phyloP scores from a whole-genome alignment of 2,888 invertebrate genomes.

The Phalangium opilio region DNA sequence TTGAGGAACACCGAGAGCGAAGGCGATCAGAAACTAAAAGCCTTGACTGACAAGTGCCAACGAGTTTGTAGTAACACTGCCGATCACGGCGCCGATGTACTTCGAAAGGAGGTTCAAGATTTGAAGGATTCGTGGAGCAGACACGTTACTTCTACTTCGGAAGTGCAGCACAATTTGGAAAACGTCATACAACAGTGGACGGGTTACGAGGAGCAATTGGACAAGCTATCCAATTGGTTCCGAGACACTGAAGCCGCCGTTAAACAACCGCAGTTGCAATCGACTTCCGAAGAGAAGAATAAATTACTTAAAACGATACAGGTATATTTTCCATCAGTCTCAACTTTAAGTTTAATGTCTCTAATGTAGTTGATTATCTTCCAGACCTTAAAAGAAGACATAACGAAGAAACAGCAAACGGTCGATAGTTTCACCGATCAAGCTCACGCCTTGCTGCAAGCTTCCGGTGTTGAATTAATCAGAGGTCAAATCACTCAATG shows the following conservation, averaged over 20 bases:
- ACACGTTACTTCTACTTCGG: constrained; percentile 44
- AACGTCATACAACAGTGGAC: constrained; percentile 66
- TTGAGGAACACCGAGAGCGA: constrained; percentile 44
- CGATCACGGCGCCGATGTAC: constrained; percentile 53
- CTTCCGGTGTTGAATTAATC: constrained; percentile 67
- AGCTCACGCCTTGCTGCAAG: constrained; percentile 67
- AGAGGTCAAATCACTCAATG: constrained; percentile 76
- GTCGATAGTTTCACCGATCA: constrained; percentile 77
- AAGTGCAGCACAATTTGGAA: constrained; percentile 55
- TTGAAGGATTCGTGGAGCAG: constrained; percentile 49
- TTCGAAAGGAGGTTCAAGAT: constrained; percentile 55
- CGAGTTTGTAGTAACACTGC: constrained; percentile 48
- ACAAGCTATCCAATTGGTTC: constrained; percentile 70
- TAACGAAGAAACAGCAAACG: constrained; percentile 62
- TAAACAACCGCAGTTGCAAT: constrained; percentile 67
- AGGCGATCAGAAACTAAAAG: constrained; percentile 41
- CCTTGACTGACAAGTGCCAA: constrained; percentile 46
- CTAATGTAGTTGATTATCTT: constrained; percentile 1
- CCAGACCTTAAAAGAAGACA: constrained; percentile 44
- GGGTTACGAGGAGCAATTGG: constrained; percentile 65
- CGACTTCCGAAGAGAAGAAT: constrained; percentile 64
- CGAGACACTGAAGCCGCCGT: constrained; percentile 66
- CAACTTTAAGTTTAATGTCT: neutral
- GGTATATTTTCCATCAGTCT: constrained; percentile 35
- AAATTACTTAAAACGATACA: constrained; percentile 53